Conservation (phyloP, 2,113 vertebrate species). For the Sardina pilchardus region DNA sequence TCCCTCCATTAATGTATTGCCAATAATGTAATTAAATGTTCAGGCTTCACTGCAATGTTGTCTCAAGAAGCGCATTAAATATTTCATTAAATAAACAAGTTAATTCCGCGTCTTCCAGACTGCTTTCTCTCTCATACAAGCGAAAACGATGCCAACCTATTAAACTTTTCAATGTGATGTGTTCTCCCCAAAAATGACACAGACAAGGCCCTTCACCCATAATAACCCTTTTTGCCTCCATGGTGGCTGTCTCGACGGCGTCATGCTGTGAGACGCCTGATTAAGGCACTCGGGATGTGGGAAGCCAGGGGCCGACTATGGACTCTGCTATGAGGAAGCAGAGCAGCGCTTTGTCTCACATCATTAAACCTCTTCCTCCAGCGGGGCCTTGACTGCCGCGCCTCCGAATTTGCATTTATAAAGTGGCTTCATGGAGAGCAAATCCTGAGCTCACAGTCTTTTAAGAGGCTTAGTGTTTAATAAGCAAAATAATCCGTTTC, state of each 20-base stretch:
- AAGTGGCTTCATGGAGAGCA: slow-evolving; percentile 51
- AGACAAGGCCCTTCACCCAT: not conserved
- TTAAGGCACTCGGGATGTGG: slow-evolving; percentile 29
- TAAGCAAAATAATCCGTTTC: slow-evolving; percentile 48
- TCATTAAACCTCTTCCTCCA: slow-evolving; percentile 47
- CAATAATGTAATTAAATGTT: no score
- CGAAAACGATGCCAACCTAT: not conserved
- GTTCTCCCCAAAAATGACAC: not conserved
- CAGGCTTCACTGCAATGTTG: no score
- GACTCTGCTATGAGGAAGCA: slow-evolving; percentile 54
- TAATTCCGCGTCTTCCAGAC: not conserved
- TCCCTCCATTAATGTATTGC: not conserved
- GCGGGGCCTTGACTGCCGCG: slow-evolving; percentile 39
- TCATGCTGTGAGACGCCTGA: slow-evolving; percentile 20
- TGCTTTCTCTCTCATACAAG: not conserved
- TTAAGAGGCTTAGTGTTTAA: slow-evolving; percentile 52
- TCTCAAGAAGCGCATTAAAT: no score
- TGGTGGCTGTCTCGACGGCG: not conserved
- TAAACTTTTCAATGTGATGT: not conserved
- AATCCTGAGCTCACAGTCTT: slow-evolving; percentile 45
- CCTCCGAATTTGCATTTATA: slow-evolving; percentile 61
- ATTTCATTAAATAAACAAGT: no score
- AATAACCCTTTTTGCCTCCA: not conserved
- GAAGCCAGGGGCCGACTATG: slow-evolving; percentile 37
- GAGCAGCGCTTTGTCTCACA: slow-evolving; percentile 51